Evolutionary conservation across 2,113 vertebrate species (phyloP).

Genomic region (Dolichotis patagonum): DNA sequence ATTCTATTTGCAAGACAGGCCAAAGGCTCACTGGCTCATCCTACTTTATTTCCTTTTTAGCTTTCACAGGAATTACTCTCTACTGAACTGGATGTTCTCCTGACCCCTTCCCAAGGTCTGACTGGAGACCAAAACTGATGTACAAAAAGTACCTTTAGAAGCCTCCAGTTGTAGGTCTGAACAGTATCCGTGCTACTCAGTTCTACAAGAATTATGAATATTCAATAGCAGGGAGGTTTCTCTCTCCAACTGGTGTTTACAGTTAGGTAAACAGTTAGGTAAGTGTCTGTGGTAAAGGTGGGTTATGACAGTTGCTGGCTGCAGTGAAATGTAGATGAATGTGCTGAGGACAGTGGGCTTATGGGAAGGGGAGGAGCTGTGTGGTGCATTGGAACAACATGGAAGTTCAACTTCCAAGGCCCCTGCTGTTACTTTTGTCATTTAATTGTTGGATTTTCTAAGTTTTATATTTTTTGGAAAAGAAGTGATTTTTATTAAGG

Average conservation of each 20-base stretch:
- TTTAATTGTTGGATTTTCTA: not conserved
- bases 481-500: not conserved
- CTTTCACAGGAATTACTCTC: not conserved
- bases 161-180: not conserved
- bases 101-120: not conserved
- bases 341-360: not conserved
- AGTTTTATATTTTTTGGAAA: conserved; percentile 18
- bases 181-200: not conserved
- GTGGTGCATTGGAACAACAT: not conserved
- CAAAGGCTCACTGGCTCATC: not conserved
- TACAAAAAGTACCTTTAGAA: not conserved
- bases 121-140: not conserved
- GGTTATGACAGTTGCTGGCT: not conserved
- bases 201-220: not conserved
- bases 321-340: not conserved
- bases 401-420: not conserved
- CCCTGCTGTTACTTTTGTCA: not conserved
- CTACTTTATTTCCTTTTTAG: not conserved
- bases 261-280: no score
- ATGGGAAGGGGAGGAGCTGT: not conserved
- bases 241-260: not conserved
- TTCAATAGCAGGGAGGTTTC: not conserved
- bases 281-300: not conserved
- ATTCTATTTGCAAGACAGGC: not conserved
- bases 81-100: not conserved